Conservation (phyloP, 1,140 invertebrate species). For the Himalopsyche phryganea region DNA sequence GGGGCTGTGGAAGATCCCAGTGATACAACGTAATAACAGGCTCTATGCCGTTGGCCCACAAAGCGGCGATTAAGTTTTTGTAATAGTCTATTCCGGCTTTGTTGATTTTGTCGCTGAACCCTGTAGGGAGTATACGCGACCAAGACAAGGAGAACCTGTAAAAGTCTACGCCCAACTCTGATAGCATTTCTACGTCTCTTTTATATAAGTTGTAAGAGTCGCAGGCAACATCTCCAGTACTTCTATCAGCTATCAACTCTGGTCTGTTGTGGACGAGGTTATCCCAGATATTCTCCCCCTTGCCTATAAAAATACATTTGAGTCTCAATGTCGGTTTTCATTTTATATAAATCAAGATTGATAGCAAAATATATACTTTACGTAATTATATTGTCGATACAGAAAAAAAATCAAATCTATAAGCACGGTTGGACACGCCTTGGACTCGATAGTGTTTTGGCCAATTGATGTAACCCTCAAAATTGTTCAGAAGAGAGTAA, state of each 20-base stretch:
- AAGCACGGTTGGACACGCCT: too few species aligned
- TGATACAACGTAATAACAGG: conserved; percentile 37
- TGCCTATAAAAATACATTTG: too few species aligned
- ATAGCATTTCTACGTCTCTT: conserved; percentile 54
- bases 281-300: conserved; percentile 51
- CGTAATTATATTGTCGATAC: too few species aligned
- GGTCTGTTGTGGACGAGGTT: conserved; percentile 39
- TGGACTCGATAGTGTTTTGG: too few species aligned
- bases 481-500: too few species aligned
- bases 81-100: conserved; percentile 32
- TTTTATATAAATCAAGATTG: too few species aligned
- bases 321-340: too few species aligned
- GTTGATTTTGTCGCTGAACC: conserved; percentile 35
- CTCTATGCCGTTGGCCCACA: conserved; percentile 48
- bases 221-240: conserved; percentile 54
- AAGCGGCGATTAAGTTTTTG: conserved; percentile 37
- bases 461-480: too few species aligned
- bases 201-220: conserved; percentile 58
- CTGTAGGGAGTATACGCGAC: conserved; percentile 50
- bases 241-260: conserved; percentile 40
- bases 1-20: conserved; percentile 35
- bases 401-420: too few species aligned
- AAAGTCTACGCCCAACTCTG: conserved; percentile 42
- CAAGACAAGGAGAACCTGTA: conserved; percentile 55
- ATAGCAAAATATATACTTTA: too few species aligned